phyloP scores from a whole-genome alignment of 2,113 vertebrate species.

The Microtus oregoni region DNA sequence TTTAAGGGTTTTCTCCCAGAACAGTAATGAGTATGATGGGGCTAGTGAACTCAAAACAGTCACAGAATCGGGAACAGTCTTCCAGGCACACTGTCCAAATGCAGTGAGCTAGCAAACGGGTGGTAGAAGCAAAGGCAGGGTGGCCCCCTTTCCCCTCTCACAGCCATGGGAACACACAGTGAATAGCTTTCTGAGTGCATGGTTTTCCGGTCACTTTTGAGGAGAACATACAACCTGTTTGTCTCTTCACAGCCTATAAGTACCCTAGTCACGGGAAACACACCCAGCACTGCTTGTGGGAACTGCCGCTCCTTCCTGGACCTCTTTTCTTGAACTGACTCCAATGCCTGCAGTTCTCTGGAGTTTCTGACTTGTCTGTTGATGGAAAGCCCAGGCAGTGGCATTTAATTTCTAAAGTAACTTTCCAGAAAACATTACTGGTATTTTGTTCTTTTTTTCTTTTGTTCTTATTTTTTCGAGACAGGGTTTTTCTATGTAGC shows the following conservation, averaged over 20 bases:
- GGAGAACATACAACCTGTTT: not conserved
- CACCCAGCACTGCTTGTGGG: not conserved
- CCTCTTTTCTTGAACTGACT: not conserved
- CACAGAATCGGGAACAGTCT: not conserved
- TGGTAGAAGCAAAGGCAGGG: not conserved
- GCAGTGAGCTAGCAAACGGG: not conserved
- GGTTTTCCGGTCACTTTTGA: constrained; percentile 32
- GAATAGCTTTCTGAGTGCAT: constrained; percentile 26
- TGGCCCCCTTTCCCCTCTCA: not conserved
- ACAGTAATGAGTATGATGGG: not conserved
- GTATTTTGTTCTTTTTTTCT: constrained; percentile 29
- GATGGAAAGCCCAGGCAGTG: not conserved
- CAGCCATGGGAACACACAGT: constrained; percentile 30
- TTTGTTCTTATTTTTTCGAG: not conserved
- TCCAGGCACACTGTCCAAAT: not conserved
- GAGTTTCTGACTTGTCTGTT: not conserved
- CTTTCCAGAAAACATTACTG: constrained; percentile 37
- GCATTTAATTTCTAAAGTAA: constrained; percentile 50
- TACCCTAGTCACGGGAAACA: not conserved
- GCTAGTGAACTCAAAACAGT: not conserved
- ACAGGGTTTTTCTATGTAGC: not conserved
- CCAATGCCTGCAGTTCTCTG: constrained; percentile 37
- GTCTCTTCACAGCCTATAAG: constrained; percentile 22
- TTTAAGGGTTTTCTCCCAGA: constrained; percentile 17
- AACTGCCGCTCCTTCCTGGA: not conserved